Evolutionary conservation across 2,113 vertebrate species (phyloP).

Genomic region (Pterocles gutturalis): DNA sequence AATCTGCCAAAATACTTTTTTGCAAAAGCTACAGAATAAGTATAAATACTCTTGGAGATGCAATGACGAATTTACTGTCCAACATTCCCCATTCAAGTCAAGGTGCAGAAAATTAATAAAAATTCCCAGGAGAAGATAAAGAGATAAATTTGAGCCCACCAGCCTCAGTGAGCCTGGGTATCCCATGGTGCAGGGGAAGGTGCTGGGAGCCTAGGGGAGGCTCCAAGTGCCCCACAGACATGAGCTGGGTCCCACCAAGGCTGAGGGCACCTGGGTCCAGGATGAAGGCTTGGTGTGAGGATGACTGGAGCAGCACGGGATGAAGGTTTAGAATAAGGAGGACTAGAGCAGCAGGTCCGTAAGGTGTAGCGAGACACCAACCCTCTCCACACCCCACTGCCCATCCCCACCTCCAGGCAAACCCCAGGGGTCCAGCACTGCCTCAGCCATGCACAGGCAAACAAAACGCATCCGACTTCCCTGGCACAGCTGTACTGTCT

Average conservation of each 20-base stretch:
- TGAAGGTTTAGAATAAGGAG: background rate
- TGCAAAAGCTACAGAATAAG: background rate
- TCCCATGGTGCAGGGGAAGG: background rate
- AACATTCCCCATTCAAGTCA: rapidly evolving
- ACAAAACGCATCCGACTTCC: background rate
- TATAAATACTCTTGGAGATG: background rate
- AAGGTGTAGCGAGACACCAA: rapidly evolving
- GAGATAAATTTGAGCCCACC: background rate
- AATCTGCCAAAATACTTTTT: background rate
- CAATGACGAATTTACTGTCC: too few relatives aligned
- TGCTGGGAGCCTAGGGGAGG: rapidly evolving
- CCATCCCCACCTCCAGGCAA: background rate
- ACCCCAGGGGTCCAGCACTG: rapidly evolving
- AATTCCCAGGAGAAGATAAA: background rate
- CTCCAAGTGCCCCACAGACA: rapidly evolving
- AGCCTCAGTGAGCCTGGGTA: too few relatives aligned
- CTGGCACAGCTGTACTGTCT: rapidly evolving
- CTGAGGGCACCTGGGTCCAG: background rate
- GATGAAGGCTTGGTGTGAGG: background rate
- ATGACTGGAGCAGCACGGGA: background rate
- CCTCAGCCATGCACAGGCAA: rapidly evolving
- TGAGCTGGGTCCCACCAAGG: rapidly evolving
- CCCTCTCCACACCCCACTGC: background rate
- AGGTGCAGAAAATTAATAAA: background rate
- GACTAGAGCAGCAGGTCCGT: background rate